These are phyloP conservation scores for Hoplostethus mediterraneus DNA, from an alignment of 2,797 vertebrate genomes.

Conservation along the genomic window DNA sequence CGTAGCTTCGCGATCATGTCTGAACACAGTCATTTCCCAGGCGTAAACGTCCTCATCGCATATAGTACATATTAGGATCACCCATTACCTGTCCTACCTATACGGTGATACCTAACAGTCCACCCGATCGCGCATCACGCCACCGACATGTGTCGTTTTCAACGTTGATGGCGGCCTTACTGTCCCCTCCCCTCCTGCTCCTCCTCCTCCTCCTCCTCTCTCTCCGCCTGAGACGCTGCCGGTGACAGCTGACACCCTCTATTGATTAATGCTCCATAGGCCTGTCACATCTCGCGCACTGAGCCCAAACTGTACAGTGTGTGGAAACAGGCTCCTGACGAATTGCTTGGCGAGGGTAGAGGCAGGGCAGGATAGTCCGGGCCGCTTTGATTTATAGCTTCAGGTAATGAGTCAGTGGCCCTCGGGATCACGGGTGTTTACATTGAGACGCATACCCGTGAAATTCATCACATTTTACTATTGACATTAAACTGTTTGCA, in stretches of 20 bases:
- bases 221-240: slow-evolving; percentile 32
- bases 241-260: slow-evolving; percentile 59
- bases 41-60: slow-evolving; percentile 12
- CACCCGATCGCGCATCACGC: not conserved
- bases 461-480: not conserved
- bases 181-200: slow-evolving; percentile 45
- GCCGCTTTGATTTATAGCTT: slow-evolving; percentile 28
- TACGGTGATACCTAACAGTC: not conserved
- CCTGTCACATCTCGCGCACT: slow-evolving; percentile 45
- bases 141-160: not conserved
- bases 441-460: not conserved
- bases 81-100: not conserved
- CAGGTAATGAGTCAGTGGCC: not conserved
- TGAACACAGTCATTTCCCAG: too few relatives aligned
- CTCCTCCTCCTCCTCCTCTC: slow-evolving; percentile 36
- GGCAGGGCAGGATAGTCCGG: not conserved
- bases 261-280: slow-evolving; percentile 64
- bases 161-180: slow-evolving; percentile 15
- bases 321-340: slow-evolving; percentile 30
- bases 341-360: slow-evolving; percentile 29
- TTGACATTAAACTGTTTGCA: not conserved
- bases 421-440: not conserved
- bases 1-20: too few relatives aligned
- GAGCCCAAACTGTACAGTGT: slow-evolving; percentile 30
- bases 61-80: not conserved